Conservation (phyloP, 2,113 vertebrate genomes). For the Psilopogon haemacephalus region DNA sequence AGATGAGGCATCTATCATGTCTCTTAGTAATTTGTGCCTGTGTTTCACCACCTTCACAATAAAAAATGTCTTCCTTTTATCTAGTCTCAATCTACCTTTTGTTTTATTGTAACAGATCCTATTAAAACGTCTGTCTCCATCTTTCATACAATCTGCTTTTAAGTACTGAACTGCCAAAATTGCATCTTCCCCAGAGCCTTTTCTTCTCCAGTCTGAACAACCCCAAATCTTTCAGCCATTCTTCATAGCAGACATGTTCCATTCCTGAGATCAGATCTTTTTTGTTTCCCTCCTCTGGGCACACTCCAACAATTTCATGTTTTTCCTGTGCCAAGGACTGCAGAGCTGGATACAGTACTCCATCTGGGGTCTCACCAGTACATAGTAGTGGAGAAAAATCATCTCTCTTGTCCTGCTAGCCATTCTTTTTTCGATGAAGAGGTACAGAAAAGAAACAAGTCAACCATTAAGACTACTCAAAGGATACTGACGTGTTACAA, state of each 20-base stretch:
- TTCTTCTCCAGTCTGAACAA: background rate
- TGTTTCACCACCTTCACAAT: fast-evolving
- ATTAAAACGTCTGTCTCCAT: background rate
- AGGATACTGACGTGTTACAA: background rate
- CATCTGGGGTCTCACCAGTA: background rate
- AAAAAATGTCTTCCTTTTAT: background rate
- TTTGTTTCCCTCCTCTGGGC: background rate
- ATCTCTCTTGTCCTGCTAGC: background rate
- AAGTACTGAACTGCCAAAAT: background rate
- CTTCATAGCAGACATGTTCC: background rate
- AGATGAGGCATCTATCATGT: background rate
- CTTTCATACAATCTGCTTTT: background rate
- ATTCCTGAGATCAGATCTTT: background rate
- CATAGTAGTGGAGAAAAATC: background rate
- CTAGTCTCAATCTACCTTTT: background rate
- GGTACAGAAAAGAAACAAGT: background rate
- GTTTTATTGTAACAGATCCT: background rate
- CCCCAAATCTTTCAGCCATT: background rate
- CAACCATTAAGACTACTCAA: background rate
- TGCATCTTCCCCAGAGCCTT: background rate
- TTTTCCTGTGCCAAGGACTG: background rate
- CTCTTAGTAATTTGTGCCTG: background rate
- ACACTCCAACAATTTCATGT: background rate
- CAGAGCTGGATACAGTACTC: background rate
- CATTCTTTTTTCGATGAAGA: background rate